Evolutionary conservation across 2,888 invertebrate species (phyloP), one percentile per base, ranked within the genome.

Genomic region (Kuschelorhynchus macadamiae): DNA sequence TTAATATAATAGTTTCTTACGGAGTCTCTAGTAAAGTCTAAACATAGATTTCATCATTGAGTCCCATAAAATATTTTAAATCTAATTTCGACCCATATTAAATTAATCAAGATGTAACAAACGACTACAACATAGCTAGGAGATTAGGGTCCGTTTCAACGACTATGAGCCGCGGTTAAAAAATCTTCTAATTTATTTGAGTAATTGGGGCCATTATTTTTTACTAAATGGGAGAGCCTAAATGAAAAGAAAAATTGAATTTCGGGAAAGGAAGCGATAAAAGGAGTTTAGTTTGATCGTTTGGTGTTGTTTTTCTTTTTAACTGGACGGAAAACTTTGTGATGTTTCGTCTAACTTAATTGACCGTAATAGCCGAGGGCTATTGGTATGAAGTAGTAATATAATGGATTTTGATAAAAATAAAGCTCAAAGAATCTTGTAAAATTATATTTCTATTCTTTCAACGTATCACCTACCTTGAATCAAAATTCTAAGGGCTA

Each of bases 141-240:
- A 57, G 36, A 57, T 33, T 53, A 17, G 47, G 42, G 30, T 39
- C 39, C 53, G 44, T 63, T 63, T 63, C 62, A 41, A 14, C 55
- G 33, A 32, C 64, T 56, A 16, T 64, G 41, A 50, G 49, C 42
- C 33, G 46, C 30, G 32, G 17, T 21, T 50, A 65, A 66, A 66
- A 66, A 49, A 66, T 66, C 52, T 60, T 33, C 59, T 30, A 66
- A 59, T 66, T 66, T 66, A 66, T 66, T 66, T 66, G 66, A 66
- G 50, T 59, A 66, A 66, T 66, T 53, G 66, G 30, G 2, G 16
- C 66, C 21, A 66, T 66, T 50, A 66, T 66, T 59, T 59, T 53
- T 36, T 46, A 50, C 44, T 53, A 53, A 66, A 36, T 60, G 44
- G 17, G 21, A 60, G 42, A 20, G 60, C 59, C 16, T 47, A 44